Conservation (phyloP, 2,113 vertebrate species). For the Trinectes maculatus region DNA sequence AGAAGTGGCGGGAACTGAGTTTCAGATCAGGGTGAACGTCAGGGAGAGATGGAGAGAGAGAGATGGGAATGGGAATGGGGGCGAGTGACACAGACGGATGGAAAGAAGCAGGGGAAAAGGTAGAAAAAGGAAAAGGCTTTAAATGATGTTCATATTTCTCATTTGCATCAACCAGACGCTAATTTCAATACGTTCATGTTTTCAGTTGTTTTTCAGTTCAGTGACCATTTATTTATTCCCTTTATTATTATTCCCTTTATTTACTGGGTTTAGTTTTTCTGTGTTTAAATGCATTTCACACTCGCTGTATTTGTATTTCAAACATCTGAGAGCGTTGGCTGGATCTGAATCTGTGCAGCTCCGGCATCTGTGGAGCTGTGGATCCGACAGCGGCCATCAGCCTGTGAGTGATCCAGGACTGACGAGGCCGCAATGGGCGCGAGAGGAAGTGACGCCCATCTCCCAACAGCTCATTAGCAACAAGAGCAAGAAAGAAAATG, state of each 20-base stretch:
- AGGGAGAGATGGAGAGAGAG: not conserved
- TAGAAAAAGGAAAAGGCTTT: no score
- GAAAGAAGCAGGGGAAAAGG: not conserved
- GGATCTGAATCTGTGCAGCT: slow-evolving; percentile 36
- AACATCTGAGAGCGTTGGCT: no score
- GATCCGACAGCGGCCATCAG: slow-evolving; percentile 30
- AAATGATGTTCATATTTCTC: no score
- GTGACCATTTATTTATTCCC: no score
- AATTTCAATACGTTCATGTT: no score
- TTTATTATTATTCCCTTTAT: no score
- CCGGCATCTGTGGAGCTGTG: slow-evolving; percentile 41
- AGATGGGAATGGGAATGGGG: no score
- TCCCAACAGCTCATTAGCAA: slow-evolving; percentile 67
- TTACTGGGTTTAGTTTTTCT: no score
- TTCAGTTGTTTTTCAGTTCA: no score
- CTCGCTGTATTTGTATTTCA: slow-evolving; percentile 1
- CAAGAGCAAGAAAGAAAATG: slow-evolving; percentile 47
- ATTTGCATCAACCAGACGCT: no score
- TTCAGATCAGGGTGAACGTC: slow-evolving; percentile 3
- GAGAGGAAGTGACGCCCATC: slow-evolving; percentile 67
- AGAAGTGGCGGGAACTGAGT: slow-evolving; percentile 69
- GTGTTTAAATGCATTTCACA: no score
- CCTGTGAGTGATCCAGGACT: slow-evolving; percentile 65
- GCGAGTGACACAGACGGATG: slow-evolving; percentile 32
- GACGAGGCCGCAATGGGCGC: slow-evolving; percentile 63